Base-by-base conservation (phyloP, 2,888 invertebrate genomes). In the Ophonus ardosiacus region DNA sequence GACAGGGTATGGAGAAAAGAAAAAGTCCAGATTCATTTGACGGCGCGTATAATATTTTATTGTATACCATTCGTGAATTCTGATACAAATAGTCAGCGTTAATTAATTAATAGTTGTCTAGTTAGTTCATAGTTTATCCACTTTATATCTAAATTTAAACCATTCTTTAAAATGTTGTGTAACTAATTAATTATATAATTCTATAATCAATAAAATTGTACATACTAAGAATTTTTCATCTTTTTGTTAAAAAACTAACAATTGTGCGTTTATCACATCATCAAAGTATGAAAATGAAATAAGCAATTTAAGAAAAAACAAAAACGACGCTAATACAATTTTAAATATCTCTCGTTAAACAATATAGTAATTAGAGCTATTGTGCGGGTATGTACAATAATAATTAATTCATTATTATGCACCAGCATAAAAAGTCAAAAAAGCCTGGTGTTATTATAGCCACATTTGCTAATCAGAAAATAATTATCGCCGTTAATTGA, bases 401-500 rank as follows among this genome's bases (percentile, higher is more conserved):
- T 68, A 74, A 74, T 74, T 74, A 74, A 74, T 74, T 74, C 71
- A 74, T 74, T 74, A 74, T 74, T 74, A 40, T 43, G 43, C 43
- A 43, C 71, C 71, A 74, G 71, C 71, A 74, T 74, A 74, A 51
- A 68, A 68, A 74, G 43, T 15, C 18, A 17, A 74, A 74, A 63
- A 74, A 74, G 17, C 10, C 18, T 15, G 17, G 18, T 74, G 71
- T 74, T 74, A 43, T 74, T 18, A 74, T 31, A 31, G 71, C 24
- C 18, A 74, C 40, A 74, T 74, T 74, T 74, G 43, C 71, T 74
- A 74, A 74, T 74, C 40, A 40, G 18, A 74, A 74, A 74, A 40
- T 74, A 74, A 74, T 74, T 74, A 18, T 18, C 18, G 8, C 0
- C 40, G 8, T 15, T 74, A 74, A 74, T 74, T 43, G 7, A 74